Evolutionary conservation across 1,140 invertebrate genomes (phyloP), one percentile per base, ranked within the genome.

Genomic region (Bombus terrestris): DNA sequence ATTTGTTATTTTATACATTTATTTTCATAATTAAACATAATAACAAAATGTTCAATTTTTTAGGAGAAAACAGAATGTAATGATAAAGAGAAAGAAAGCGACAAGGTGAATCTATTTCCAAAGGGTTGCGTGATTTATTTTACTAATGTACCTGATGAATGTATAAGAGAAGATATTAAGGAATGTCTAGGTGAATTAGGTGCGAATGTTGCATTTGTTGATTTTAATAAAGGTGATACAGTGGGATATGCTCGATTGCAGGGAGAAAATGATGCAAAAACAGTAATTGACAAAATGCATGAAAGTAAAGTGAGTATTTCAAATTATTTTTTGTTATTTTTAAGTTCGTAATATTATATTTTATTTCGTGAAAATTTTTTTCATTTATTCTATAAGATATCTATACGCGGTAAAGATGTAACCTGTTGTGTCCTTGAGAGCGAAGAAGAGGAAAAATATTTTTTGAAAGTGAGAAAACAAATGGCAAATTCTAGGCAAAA

Each of bases 121-220:
- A 97, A 96, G 91, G 97, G 97, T 66, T 96, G 97, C 18, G 95
- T 98, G 64, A 92, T 98, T 18, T 95, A 97, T 76, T 96, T 98
- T 69, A 96, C 94, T 64, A 96, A 96, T 43, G 95, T 96, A 35
- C 93, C 95, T 8, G 95, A 96, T n/a, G 96, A 96, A n/a, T 96
- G 96, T 35, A 96, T 95, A 4, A 95, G 97, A 57, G 97, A 98
- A 92, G 95, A 97, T 89, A 96, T 98, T 25, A 97, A 97, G 91
- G 96, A 96, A 83, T 96, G 96, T 73, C 95, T 98, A 28, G 95
- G 95, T 35, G 95, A 97, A 90, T 90, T 96, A 41, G 96, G 96
- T 75, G 96, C 95, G 8, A 96, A 96, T 84, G 96, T 98, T 37
- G 97, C 97, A 4, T 98, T 96, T 93, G 96, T 98, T 83, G 97